These are phyloP conservation scores for Ambastaia sidthimunki DNA, from an alignment of 2,797 vertebrate species.

Conservation along the genomic window DNA sequence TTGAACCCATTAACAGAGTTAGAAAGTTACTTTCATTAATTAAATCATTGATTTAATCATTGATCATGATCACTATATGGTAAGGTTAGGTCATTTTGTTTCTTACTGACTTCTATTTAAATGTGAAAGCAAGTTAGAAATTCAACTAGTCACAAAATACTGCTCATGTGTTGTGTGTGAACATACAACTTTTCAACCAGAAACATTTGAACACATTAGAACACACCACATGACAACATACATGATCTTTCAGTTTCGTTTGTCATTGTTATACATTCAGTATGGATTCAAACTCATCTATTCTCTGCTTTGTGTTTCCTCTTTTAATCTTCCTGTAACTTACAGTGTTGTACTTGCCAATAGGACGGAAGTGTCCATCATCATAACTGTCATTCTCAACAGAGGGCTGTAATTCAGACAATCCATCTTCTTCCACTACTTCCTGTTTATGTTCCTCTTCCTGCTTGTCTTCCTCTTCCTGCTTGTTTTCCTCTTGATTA, in stretches of 20 bases:
- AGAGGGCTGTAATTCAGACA: conserved; percentile 18
- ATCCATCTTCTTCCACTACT: conserved; percentile 7
- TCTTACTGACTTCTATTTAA: neutral
- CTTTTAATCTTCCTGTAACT: conserved; percentile 90
- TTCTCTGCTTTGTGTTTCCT: conserved; percentile 92
- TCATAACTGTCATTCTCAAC: conserved; percentile 59
- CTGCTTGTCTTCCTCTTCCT: conserved; percentile 67
- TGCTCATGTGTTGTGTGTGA: conserved; percentile 6
- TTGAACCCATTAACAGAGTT: neutral
- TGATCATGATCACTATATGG: neutral
- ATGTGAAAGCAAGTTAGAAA: neutral
- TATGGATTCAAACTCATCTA: conserved; percentile 94
- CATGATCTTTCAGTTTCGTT: neutral
- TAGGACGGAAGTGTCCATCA: neutral
- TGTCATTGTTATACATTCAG: conserved; percentile 76
- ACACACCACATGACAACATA: conserved; percentile 17
- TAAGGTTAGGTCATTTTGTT: neutral
- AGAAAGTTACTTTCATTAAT: neutral
- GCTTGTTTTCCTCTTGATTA: conserved; percentile 28
- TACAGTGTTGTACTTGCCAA: conserved; percentile 86
- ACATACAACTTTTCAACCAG: neutral
- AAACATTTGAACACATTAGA: conserved; percentile 9
- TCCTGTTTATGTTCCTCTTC: conserved; percentile 56
- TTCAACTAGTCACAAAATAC: conserved; percentile 27
- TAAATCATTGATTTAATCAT: neutral